Base-by-base conservation (phyloP, 2,888 invertebrate species). In the Cataglyphis livida region DNA sequence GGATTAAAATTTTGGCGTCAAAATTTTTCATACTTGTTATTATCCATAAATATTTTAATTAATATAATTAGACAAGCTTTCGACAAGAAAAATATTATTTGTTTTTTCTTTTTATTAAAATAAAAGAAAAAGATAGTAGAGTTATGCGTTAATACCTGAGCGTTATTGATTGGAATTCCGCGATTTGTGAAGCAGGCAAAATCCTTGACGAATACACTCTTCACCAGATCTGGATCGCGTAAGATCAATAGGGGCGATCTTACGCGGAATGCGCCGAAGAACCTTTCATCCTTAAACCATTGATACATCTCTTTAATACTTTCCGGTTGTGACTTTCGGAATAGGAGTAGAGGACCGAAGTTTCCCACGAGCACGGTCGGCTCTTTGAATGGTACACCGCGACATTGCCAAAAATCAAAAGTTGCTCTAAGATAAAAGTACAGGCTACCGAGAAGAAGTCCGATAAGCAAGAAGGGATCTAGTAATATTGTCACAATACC, bases 301-400 rank as follows among this genome's bases (percentile, higher is more conserved):
- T 93, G 91, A 87, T 94, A 94, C 92, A 94, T 94, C 12, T 93
- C 93, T 28, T 89, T 79, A 9, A 94, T 87, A 1, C 92, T 92
- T 51, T 94, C 93, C 1, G 92, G 91, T 82, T 92, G 91, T 0
- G 94, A 94, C 51, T 91, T 92, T 4, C 90, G 89, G 81, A 94
- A 94, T 0, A 92, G 82, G 12, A 94, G 82, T 3, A 93, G 83
- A 0, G 92, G 87, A 0, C 89, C 91, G 21, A 92, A 94, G 76
- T 94, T 94, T 0, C 94, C 94, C 6, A 94, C 82, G 4, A 94
- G 81, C 5, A 93, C 89, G 0, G 91, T 93, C 0, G 94, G 94
- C 35, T 93, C 91, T 64, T 88, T 92, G 81, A 85, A 93, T 0
- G 93, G 93, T 0, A 94, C 93, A 0, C 92, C 92, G 2, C 87